These are phyloP conservation scores for Subacronicta megacephala DNA, from an alignment of 2,888 invertebrate species.

Conservation along the genomic window DNA sequence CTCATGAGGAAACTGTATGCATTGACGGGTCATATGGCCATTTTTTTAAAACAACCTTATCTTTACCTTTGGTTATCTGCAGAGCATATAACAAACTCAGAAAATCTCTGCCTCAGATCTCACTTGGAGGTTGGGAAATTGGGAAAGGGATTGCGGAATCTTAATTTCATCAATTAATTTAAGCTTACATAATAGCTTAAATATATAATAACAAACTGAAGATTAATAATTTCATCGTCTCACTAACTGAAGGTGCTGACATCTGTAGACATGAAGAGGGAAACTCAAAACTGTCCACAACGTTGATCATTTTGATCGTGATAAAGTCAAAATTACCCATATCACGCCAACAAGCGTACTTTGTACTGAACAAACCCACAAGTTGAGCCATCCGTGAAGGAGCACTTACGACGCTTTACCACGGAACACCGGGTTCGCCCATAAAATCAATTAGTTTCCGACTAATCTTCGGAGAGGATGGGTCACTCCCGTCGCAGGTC, in stretches of 20 bases:
- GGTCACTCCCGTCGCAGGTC: conserved; percentile 70
- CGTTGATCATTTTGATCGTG: conserved; percentile 29
- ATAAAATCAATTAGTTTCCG: conserved; percentile 77
- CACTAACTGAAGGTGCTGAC: not conserved
- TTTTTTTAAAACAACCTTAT: too few species aligned
- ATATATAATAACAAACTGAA: not conserved
- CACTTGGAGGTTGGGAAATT: too few species aligned
- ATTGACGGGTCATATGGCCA: too few species aligned
- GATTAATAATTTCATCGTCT: not conserved
- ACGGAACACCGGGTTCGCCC: conserved; percentile 38
- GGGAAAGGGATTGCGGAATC: too few species aligned
- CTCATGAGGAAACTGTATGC: too few species aligned
- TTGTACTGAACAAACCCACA: conserved; percentile 61
- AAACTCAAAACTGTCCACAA: conserved; percentile 2
- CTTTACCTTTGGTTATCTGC: too few species aligned
- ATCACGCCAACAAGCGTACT: conserved; percentile 56
- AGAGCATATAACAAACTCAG: too few species aligned
- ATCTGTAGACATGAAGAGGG: conserved; percentile 2
- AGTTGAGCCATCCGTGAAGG: conserved; percentile 52
- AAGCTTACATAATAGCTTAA: not conserved
- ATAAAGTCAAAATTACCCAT: conserved; percentile 57
- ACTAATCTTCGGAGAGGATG: conserved; percentile 74
- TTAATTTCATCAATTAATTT: not conserved
- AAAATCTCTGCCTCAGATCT: too few species aligned
- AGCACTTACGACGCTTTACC: conserved; percentile 52